Evolutionary conservation across 2,888 invertebrate genomes (phyloP).

Genomic region (Hydraecia micacea): DNA sequence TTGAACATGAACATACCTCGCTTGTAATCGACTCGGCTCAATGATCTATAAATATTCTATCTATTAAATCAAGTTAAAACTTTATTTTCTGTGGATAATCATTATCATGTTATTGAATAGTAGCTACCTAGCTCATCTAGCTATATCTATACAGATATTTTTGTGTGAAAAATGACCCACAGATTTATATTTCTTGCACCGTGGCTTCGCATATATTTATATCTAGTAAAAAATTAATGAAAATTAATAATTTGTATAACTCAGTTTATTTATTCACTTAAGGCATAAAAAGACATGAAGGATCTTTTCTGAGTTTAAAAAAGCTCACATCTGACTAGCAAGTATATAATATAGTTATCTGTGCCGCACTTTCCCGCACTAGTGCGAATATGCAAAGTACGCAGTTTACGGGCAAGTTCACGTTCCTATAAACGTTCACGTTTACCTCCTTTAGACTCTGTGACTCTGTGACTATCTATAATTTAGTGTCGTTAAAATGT

Average conservation of each 20-base stretch:
- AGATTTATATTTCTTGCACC: background rate
- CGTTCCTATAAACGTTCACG: background rate
- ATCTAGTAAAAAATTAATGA: background rate
- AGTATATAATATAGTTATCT: background rate
- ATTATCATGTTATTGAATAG: background rate
- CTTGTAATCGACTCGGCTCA: constrained; percentile 11
- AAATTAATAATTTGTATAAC: background rate
- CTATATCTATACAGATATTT: background rate
- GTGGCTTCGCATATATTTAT: background rate
- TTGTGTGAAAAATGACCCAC: background rate
- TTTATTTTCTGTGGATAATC: background rate
- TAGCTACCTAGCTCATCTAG: background rate
- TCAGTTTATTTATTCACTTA: background rate
- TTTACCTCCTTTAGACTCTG: background rate
- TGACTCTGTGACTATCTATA: too few species aligned
- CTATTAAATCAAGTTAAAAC: constrained; percentile 37
- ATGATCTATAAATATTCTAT: constrained; percentile 29
- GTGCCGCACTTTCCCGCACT: background rate
- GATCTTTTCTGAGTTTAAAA: background rate
- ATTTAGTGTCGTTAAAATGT: background rate
- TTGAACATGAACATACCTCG: constrained; percentile 17
- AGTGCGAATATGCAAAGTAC: too few species aligned
- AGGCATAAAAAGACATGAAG: background rate
- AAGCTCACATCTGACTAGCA: background rate
- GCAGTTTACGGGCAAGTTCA: background rate